A percentile compares a stretch with the other conserved stretches of the same genome.
These are phyloP conservation scores for Addax nasomaculatus DNA, from an alignment of 2,113 vertebrate genomes.

Conservation along the genomic window DNA sequence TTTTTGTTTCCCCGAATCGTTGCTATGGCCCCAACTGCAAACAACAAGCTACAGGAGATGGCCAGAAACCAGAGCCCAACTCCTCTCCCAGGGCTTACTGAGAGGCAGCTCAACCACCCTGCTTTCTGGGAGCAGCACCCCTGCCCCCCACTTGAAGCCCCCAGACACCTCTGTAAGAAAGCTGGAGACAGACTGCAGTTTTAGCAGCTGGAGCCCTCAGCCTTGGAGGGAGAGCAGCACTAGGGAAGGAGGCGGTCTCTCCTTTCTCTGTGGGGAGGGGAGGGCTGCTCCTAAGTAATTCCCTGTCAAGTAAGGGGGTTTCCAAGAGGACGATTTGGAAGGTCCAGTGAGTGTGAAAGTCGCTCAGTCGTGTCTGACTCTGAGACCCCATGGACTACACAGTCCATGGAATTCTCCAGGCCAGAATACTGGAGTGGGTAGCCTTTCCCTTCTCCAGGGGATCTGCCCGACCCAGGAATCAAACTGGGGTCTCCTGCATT, in stretches of 20 bases:
- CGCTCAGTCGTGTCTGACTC: not conserved
- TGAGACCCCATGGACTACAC: not conserved
- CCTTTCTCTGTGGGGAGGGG: not conserved
- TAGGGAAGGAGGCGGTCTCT: not conserved
- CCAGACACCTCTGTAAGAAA: not conserved
- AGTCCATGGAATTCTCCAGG: not conserved
- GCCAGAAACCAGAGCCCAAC: not conserved
- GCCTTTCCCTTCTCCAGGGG: not conserved
- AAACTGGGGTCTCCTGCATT: not conserved
- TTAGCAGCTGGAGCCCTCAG: not conserved
- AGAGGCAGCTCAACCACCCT: not conserved
- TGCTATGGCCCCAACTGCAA: not conserved
- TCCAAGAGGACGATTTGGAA: not conserved
- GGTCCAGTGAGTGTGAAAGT: not conserved
- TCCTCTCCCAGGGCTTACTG: not conserved
- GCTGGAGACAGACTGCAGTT: not conserved
- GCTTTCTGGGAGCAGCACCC: too few relatives aligned
- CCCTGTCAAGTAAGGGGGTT: not conserved
- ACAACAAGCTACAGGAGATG: not conserved
- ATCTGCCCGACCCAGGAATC: not conserved
- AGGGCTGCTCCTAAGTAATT: not conserved
- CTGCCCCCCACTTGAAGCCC: fast-evolving
- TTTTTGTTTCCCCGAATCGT: not conserved
- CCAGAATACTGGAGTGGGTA: not conserved
- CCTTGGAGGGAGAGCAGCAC: not conserved